These are phyloP conservation scores for Corythornis vintsioides DNA, from an alignment of 2,113 vertebrate genomes.

Conservation along the genomic window DNA sequence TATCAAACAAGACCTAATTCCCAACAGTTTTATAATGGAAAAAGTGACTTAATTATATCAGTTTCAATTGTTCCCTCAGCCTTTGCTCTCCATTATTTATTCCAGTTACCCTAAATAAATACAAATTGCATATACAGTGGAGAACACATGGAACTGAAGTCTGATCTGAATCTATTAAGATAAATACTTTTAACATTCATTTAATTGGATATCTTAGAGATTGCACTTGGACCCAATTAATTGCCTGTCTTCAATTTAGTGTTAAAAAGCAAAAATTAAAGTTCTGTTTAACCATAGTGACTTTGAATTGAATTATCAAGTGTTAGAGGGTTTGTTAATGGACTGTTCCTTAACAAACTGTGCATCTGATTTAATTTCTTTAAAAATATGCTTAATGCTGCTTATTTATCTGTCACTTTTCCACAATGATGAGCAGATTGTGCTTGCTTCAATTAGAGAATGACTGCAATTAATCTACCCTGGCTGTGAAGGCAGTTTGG, in stretches of 20 bases:
- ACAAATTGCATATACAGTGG: neutral
- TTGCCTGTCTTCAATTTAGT: neutral
- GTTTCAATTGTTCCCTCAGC: neutral
- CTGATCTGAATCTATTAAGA: neutral
- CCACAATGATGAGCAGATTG: neutral
- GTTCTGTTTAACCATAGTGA: neutral
- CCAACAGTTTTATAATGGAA: neutral
- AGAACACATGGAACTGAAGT: neutral
- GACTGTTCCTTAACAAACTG: neutral
- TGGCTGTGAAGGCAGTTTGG: neutral
- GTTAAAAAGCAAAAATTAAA: neutral
- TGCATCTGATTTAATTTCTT: neutral
- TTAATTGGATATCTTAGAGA: neutral
- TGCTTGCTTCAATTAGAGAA: neutral
- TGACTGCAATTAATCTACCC: neutral
- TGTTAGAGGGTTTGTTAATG: neutral
- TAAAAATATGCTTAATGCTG: neutral
- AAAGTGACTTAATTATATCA: neutral
- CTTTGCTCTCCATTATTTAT: neutral
- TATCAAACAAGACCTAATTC: neutral
- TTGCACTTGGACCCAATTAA: neutral
- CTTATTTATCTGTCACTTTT: neutral
- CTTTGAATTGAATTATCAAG: neutral
- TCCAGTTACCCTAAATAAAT: neutral
- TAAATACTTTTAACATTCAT: neutral